Evolutionary conservation across 2,888 invertebrate genomes (phyloP).

Genomic region (Drosophila anomalata): DNA sequence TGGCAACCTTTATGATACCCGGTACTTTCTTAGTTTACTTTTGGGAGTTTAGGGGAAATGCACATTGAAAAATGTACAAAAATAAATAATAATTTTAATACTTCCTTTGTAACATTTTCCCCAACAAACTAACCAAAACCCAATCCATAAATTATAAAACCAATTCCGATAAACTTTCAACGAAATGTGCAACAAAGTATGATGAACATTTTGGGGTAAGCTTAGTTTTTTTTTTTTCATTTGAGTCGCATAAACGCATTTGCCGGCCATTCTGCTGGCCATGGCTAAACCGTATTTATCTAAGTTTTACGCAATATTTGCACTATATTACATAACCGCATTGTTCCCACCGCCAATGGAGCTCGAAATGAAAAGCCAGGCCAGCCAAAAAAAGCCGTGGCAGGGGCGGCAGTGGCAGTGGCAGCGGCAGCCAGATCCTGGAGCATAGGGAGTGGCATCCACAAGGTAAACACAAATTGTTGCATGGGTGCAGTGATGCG

Average conservation of each 20-base stretch:
- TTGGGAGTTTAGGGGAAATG: too few species aligned
- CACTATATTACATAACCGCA: constrained; percentile 76
- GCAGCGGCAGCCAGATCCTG: neutral
- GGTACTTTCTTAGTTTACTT: too few species aligned
- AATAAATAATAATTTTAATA: too few species aligned
- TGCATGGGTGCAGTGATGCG: constrained; percentile 29
- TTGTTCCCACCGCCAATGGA: constrained; percentile 69
- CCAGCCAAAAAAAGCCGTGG: constrained; percentile 13
- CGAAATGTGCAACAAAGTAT: neutral
- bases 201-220: neutral
- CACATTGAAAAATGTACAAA: too few species aligned
- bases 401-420: too few species aligned
- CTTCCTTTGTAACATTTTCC: neutral
- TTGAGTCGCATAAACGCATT: constrained; percentile 17
- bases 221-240: neutral
- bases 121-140: neutral
- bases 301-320: constrained; percentile 72
- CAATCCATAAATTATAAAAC: neutral
- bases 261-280: constrained; percentile 25
- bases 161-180: neutral
- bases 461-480: constrained; percentile 46
- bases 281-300: constrained; percentile 68
- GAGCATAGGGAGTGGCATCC: constrained; percentile 13
- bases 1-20: too few species aligned
- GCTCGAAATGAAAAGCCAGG: constrained; percentile 54